Evolutionary conservation across 2,888 invertebrate genomes (phyloP), one percentile per base, ranked within the genome.

Genomic region (Lepidonotus clava): DNA sequence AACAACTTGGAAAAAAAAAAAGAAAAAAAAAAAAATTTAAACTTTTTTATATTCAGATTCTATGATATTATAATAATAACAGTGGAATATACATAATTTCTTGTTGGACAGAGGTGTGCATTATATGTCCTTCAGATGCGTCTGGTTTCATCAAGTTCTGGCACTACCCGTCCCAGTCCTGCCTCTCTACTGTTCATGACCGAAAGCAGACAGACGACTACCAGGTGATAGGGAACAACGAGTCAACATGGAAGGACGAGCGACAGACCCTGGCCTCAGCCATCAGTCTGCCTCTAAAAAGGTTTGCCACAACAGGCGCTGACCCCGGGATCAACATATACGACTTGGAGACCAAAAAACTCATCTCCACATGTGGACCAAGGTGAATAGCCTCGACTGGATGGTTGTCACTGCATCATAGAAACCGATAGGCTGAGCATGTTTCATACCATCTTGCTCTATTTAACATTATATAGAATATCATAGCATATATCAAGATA

Each of bases 121-220:
- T n/a, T n/a, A n/a, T n/a, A n/a, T n/a, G n/a, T n/a, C 71, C 11
- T 40, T 28, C 90, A 94, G 94, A 94, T 92, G 93, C 93, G 0
- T 93, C 93, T 24, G 94, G 94, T 4, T 87, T 90, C 77, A 91
- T 94, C 18, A 93, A 93, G 88, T 91, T 93, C 85, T 94, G 94
- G 94, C 93, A 94, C 89, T 93, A 91, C 90, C 91, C 93, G 11
- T 91, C 93, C 8, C 91, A 91, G 0, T 91, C 90, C 41, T 92
- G 93, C 89, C 83, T 93, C 21, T 90, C 91, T 77, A 92, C 93
- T 0, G 91, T 93, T 66, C 89, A 91, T 40, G 93, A 90, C 34
- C 88, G 87, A 0, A 88, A 92, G 32, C 92, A 92, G 86, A 6
- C 14, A 6, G 80, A 80, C 51, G 80, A 80, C 46, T 80, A 91